Percentiles rank a stretch among this genome's conserved stretches.
phyloP scores from a whole-genome alignment of 2,797 vertebrate species.

The Sebastes alutus region DNA sequence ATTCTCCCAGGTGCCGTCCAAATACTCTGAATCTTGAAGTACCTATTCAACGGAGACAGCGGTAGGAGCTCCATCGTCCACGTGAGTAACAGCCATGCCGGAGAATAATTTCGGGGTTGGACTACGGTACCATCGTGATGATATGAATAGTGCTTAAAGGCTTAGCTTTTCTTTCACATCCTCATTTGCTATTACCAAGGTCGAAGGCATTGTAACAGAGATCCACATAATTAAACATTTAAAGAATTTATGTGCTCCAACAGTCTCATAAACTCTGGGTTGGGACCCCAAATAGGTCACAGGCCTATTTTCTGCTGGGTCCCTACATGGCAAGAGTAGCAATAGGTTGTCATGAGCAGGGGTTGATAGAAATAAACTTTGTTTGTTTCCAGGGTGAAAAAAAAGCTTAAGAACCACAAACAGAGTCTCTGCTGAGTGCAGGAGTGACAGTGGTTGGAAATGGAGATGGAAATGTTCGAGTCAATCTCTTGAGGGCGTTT shows the following conservation, averaged over 20 bases:
- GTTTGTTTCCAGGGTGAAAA: conserved; percentile 44
- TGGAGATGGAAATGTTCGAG: conserved; percentile 73
- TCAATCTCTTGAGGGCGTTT: conserved; percentile 77
- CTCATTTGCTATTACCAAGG: conserved; percentile 49
- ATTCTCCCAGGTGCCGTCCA: conserved; percentile 39
- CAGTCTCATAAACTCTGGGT: conserved; percentile 64
- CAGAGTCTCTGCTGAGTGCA: conserved; percentile 72
- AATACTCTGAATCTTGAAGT: conserved; percentile 41
- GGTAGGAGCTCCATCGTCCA: conserved; percentile 14
- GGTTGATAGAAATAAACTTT: conserved; percentile 30
- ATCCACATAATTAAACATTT: conserved; percentile 56
- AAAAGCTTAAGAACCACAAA: conserved; percentile 61
- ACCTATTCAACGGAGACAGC: conserved; percentile 44
- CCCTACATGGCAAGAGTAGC: conserved; percentile 61
- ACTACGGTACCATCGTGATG: conserved; percentile 56
- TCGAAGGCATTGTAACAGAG: conserved; percentile 60
- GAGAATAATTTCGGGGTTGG: conserved; percentile 7
- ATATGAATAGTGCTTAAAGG: conserved; percentile 59
- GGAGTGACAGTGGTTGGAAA: conserved; percentile 82
- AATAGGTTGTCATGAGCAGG: conserved; percentile 43
- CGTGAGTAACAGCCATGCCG: conserved; percentile 18
- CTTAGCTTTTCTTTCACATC: conserved; percentile 56
- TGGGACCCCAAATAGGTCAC: conserved; percentile 46
- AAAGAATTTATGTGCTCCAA: conserved; percentile 63
- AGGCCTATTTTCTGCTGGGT: conserved; percentile 48